Evolutionary conservation across 53 echinoderm and acorn worm genomes (phyloP).

Genomic region (Astropecten irregularis): DNA sequence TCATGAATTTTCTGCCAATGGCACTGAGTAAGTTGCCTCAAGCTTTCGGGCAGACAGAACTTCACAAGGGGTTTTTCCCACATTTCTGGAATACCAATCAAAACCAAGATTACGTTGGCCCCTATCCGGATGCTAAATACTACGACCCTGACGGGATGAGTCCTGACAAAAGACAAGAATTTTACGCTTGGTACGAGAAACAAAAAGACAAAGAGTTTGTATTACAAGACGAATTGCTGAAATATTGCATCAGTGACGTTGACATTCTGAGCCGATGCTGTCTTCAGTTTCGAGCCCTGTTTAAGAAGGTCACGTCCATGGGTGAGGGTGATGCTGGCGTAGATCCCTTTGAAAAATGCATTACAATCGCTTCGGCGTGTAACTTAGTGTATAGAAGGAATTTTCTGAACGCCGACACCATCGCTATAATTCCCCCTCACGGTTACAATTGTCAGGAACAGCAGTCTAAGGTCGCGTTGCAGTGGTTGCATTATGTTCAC

Average conservation of each 20-base stretch:
- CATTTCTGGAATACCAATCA: slow-evolving; percentile 18
- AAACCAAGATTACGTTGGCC: slow-evolving; percentile 15
- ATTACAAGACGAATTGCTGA: slow-evolving; percentile 2
- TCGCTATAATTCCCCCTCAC: slow-evolving; percentile 55
- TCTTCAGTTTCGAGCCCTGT: background rate
- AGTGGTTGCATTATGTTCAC: slow-evolving; percentile 44
- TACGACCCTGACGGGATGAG: slow-evolving; percentile 32
- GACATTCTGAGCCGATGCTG: slow-evolving; percentile 32
- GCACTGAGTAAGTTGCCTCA: slow-evolving; percentile 13
- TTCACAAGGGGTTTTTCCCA: slow-evolving; percentile 54
- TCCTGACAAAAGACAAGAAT: background rate
- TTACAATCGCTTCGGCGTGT: slow-evolving; percentile 74
- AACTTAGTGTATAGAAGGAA: slow-evolving; percentile 63
- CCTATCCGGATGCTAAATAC: background rate
- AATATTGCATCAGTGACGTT: slow-evolving; percentile 14
- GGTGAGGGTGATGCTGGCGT: background rate
- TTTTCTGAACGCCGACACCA: slow-evolving; percentile 44
- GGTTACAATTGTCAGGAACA: slow-evolving; percentile 37
- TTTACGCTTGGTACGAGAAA: slow-evolving; percentile 26
- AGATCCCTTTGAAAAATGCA: slow-evolving; percentile 57
- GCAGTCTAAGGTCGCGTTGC: slow-evolving; percentile 50
- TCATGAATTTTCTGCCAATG: slow-evolving; percentile 68
- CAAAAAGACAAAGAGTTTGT: background rate
- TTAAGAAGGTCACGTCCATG: background rate
- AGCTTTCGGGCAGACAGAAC: slow-evolving; percentile 24